Base-by-base conservation (phyloP, 2,797 vertebrate species). In the Chelidonichthys spinosus region DNA sequence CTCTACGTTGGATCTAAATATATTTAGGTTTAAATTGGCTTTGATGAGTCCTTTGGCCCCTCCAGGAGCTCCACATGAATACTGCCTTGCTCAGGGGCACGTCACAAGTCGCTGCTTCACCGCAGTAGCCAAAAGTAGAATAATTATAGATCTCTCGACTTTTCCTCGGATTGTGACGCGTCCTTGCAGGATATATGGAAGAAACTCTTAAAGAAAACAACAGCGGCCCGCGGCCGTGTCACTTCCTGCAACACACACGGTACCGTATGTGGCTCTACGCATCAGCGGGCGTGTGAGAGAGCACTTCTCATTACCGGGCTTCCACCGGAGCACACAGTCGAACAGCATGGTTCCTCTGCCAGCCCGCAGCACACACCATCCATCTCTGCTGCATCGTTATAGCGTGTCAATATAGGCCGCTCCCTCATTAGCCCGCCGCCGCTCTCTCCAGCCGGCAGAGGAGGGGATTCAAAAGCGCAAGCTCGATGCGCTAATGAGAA, bases 351-450 rank as follows among this genome's bases (percentile, higher is more conserved):
- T 68, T 84, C 69, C 40, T 35, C 25, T 3, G 39, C 77, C 42
- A 79, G 69, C 77, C 71, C 79, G 68, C 77, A 84, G 67, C 81
- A 66, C 53, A 7, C 33, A 52, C 63, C 73, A 59, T 69, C 82
- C 73, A 55, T 74, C 78, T 53, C 74, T 66, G 66, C 85, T 39
- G 53, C 70, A 67, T 88, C 81, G 78, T 88, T 79, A 83, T 64
- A 79, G 72, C 52, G 18, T 49, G 86, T 84, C 72, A 63, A 56
- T 54, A 74, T 32, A 25, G 75, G 46, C 79, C 81, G 76, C 84
- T 78, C 72, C 77, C 87, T 87, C 76, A 70, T 89, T 87, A 86
- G 74, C 74, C 61, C 79, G 72, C 64, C 71, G 69, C 80, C 63
- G 64, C 8, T 62, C 67, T 80, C 62, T 32, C 35, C 71, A 61